Percentiles rank a stretch among this genome's conserved stretches.
These are phyloP conservation scores for Antennarius striatus DNA, from an alignment of 2,113 vertebrate species.

Conservation along the genomic window DNA sequence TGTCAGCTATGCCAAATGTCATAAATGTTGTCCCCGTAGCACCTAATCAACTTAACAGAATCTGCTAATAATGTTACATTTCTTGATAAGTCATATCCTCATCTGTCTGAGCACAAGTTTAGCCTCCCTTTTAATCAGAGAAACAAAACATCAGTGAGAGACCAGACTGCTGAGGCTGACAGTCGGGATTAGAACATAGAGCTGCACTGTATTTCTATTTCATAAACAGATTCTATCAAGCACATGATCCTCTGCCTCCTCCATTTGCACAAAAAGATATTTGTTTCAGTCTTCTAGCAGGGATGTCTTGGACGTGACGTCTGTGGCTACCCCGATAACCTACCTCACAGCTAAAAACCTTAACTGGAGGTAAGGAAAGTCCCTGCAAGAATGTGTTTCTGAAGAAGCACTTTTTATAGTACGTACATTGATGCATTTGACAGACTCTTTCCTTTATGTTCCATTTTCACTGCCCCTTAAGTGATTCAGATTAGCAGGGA, in stretches of 20 bases:
- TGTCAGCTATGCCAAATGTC: too few species aligned
- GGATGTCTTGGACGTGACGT: constrained; percentile 17
- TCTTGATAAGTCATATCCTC: too few species aligned
- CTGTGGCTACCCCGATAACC: constrained; percentile 9
- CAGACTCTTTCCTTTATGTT: too few species aligned
- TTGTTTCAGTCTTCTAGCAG: constrained; percentile 51
- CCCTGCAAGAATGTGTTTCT: background rate
- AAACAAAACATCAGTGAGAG: constrained; percentile 32
- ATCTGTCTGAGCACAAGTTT: background rate
- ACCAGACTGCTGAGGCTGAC: constrained; percentile 15
- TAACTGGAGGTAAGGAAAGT: constrained; percentile 44
- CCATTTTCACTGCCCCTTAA: too few species aligned
- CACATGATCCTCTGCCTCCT: constrained; percentile 67
- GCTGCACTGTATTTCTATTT: constrained; percentile 58
- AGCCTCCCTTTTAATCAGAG: constrained; percentile 14
- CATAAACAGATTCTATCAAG: constrained; percentile 68
- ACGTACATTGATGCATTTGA: too few species aligned
- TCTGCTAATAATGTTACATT: too few species aligned
- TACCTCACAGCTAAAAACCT: constrained; percentile 9
- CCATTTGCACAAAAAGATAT: constrained; percentile 60
- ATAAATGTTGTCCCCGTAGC: too few species aligned
- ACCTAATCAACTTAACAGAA: too few species aligned
- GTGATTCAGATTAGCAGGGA: too few species aligned
- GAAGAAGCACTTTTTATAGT: too few species aligned
- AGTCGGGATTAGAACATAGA: constrained; percentile 59